Conservation (phyloP, 2,888 invertebrate genomes). For the Phasia obesa region DNA sequence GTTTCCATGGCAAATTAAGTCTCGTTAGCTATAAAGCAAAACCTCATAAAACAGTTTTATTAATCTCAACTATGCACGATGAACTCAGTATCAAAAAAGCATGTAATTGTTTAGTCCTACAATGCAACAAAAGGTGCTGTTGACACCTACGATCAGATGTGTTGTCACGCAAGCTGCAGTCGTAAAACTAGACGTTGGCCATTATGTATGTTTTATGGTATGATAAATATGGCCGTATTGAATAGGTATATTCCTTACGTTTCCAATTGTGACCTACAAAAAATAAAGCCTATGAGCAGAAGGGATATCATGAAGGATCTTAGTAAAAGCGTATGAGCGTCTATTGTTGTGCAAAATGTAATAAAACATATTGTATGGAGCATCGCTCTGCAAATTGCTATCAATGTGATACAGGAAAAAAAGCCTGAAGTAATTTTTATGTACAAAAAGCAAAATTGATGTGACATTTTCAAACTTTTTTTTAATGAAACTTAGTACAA, state of each 20-base stretch:
- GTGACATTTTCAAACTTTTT: neutral
- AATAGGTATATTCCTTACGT: conserved; percentile 35
- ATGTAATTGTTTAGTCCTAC: conserved; percentile 22
- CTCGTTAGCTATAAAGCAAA: conserved; percentile 61
- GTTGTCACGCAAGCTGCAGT: conserved; percentile 30
- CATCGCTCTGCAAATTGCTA: conserved; percentile 19
- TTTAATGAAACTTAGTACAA: neutral
- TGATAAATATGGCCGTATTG: conserved; percentile 37
- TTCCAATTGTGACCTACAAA: conserved; percentile 40
- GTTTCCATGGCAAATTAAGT: conserved; percentile 51
- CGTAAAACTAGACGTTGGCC: conserved; percentile 31
- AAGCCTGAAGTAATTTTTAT: conserved; percentile 8
- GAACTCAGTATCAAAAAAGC: conserved; percentile 14
- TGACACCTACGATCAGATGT: conserved; percentile 18
- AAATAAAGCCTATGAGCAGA: conserved; percentile 50
- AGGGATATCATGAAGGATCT: conserved; percentile 35
- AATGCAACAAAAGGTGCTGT: conserved; percentile 37
- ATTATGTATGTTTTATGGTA: conserved; percentile 5
- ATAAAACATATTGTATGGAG: conserved; percentile 10
- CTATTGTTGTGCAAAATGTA: conserved; percentile 9
- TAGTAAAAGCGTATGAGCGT: conserved; percentile 35
- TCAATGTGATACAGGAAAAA: conserved; percentile 18
- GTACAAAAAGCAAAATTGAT: conserved; percentile 1
- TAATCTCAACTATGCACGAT: conserved; percentile 5
- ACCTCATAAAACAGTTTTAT: conserved; percentile 36